Conservation (phyloP, 2,113 vertebrate species). For the Kryptolebias marmoratus region DNA sequence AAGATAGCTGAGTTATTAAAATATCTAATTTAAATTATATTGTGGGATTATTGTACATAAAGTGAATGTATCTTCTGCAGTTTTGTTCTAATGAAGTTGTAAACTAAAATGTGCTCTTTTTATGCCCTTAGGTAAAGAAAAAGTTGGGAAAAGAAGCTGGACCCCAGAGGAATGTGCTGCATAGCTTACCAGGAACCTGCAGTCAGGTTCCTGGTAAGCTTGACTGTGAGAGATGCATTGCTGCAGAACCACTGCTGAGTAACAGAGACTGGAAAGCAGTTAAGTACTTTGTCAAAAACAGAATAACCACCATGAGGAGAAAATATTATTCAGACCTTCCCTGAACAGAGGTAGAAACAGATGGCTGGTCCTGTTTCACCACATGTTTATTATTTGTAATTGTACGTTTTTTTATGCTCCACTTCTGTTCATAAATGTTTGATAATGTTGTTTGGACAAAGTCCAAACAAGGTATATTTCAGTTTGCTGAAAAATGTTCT, state of each 20-base stretch:
- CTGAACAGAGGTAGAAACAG: no score
- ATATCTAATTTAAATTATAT: no score
- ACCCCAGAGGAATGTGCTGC: slow-evolving; percentile 1
- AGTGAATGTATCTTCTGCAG: not conserved
- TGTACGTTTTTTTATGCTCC: no score
- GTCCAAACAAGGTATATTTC: not conserved
- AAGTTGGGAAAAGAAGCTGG: slow-evolving; percentile 2
- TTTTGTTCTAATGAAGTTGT: not conserved
- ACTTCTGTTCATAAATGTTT: no score
- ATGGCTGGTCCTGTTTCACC: no score
- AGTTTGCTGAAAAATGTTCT: not conserved
- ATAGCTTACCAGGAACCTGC: not conserved
- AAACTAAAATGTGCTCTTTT: not conserved
- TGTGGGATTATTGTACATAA: not conserved
- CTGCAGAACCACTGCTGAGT: slow-evolving; percentile 8
- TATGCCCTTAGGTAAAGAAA: slow-evolving; percentile 8
- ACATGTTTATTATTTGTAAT: no score
- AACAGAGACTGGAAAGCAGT: slow-evolving; percentile 19
- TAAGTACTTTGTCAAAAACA: slow-evolving; percentile 9
- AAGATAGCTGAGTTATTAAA: no score
- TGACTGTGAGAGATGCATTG: slow-evolving; percentile 9
- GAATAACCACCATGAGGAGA: slow-evolving; percentile 10
- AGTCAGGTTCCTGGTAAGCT: slow-evolving; percentile 14
- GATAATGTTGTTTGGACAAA: no score
- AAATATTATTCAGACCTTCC: not conserved